phyloP scores from a whole-genome alignment of 2,888 invertebrate genomes.

The Drosophila macrospina region DNA sequence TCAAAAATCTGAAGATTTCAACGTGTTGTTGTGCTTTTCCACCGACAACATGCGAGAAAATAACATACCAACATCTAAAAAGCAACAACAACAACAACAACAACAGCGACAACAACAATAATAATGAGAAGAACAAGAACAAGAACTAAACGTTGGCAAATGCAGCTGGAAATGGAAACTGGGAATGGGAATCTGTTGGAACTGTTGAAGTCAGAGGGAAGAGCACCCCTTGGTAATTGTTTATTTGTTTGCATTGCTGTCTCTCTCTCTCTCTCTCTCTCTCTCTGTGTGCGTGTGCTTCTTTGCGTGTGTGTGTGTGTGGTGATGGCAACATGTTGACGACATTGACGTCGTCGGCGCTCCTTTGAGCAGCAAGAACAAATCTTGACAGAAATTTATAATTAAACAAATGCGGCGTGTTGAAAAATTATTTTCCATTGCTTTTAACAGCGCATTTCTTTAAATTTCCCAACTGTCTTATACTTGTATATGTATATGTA shows the following conservation, averaged over 20 bases:
- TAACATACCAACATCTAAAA: constrained; percentile 52
- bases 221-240: constrained; percentile 62
- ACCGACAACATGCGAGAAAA: constrained; percentile 37
- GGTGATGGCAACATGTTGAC: constrained; percentile 69
- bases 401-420: constrained; percentile 77
- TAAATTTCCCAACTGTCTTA: constrained; percentile 70
- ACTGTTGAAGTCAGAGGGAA: constrained; percentile 27
- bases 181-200: constrained; percentile 14
- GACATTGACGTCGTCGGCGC: constrained; percentile 70
- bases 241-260: constrained; percentile 72
- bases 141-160: constrained; percentile 62
- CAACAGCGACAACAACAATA: no score
- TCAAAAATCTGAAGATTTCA: constrained; percentile 57
- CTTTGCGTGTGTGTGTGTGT: constrained; percentile 21
- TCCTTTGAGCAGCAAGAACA: constrained; percentile 69
- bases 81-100: constrained; percentile 35
- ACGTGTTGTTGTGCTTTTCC: constrained; percentile 54
- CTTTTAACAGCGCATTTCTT: constrained; percentile 74
- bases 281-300: not conserved
- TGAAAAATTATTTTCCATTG: constrained; percentile 75
- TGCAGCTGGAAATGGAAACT: constrained; percentile 51
- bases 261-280: constrained; percentile 18
- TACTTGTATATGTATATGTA: constrained; percentile 2
- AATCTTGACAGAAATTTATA: constrained; percentile 79
- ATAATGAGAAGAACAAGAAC: constrained; percentile 23